These are phyloP conservation scores for Trigoniulus corallinus DNA, from an alignment of 1,140 invertebrate species.

Conservation along the genomic window DNA sequence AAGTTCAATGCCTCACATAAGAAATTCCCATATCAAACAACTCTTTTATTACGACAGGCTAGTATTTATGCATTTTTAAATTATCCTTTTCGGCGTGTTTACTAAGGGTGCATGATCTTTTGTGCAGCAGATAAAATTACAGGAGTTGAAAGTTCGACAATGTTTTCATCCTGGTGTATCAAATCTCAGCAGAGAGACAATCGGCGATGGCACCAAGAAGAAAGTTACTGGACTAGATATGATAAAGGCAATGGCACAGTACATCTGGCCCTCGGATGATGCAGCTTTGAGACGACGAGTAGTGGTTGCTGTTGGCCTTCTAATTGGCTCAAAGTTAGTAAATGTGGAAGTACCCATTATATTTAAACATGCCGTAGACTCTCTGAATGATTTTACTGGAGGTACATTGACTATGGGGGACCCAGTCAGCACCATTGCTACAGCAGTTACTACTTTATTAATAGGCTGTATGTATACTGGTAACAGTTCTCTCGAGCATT, in stretches of 20 bases:
- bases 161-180: conserved; percentile 81
- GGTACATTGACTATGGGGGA: conserved; percentile 25
- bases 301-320: conserved; percentile 57
- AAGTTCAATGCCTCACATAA: no score
- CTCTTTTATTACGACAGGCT: no score
- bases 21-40: no score
- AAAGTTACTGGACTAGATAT: conserved; percentile 57
- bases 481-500: not conserved
- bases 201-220: conserved; percentile 19
- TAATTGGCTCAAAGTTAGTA: conserved; percentile 65
- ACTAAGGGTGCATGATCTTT: no score
- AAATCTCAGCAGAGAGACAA: conserved; percentile 41
- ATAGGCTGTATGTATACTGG: conserved; percentile 63
- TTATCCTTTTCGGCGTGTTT: no score
- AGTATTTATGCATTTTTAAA: no score
- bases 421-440: conserved; percentile 25
- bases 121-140: not conserved
- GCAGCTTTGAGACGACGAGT: conserved; percentile 60
- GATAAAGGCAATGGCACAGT: conserved; percentile 67
- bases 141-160: conserved; percentile 12
- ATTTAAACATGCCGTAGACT: conserved; percentile 87
- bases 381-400: conserved; percentile 47
- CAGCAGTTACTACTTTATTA: conserved; percentile 53
- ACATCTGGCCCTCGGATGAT: conserved; percentile 94
- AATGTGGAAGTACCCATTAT: conserved; percentile 94